phyloP scores from a whole-genome alignment of 1,140 invertebrate genomes.

The Anastrepha obliqua region DNA sequence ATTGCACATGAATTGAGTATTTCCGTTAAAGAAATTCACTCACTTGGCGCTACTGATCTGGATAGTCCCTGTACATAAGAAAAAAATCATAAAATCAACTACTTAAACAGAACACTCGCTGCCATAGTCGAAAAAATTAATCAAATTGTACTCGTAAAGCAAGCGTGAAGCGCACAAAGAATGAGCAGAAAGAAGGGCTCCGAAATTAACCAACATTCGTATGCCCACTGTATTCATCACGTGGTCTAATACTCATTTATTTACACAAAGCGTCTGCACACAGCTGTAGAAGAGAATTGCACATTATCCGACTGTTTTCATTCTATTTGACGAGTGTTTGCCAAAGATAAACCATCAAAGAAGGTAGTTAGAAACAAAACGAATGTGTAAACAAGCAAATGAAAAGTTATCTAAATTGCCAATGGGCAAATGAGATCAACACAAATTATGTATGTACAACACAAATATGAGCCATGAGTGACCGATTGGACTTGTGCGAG shows the following conservation, averaged over 20 bases:
- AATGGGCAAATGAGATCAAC: slow-evolving; percentile 38
- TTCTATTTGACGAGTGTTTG: slow-evolving; percentile 1
- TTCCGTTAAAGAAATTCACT: too few relatives aligned
- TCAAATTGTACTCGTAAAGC: too few relatives aligned
- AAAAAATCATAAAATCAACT: neutral
- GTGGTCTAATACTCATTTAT: neutral
- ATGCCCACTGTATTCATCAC: slow-evolving; percentile 4
- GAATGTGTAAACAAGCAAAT: slow-evolving; percentile 22
- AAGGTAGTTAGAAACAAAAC: neutral
- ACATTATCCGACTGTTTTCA: neutral
- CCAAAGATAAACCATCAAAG: slow-evolving; percentile 16
- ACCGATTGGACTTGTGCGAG: neutral
- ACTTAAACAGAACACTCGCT: neutral
- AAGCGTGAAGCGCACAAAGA: neutral
- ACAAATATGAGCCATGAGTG: neutral
- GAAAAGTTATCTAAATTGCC: slow-evolving; percentile 13
- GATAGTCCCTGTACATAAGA: neutral
- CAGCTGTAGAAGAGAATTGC: slow-evolving; percentile 3
- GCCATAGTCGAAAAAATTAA: neutral
- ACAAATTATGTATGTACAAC: slow-evolving; percentile 32
- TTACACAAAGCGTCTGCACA: neutral
- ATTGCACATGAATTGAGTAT: too few relatives aligned
- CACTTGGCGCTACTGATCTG: neutral
- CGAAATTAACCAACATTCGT: neutral
- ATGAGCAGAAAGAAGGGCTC: neutral